Base-by-base conservation (phyloP, 2,888 invertebrate species). In the Latrodectus elegans region DNA sequence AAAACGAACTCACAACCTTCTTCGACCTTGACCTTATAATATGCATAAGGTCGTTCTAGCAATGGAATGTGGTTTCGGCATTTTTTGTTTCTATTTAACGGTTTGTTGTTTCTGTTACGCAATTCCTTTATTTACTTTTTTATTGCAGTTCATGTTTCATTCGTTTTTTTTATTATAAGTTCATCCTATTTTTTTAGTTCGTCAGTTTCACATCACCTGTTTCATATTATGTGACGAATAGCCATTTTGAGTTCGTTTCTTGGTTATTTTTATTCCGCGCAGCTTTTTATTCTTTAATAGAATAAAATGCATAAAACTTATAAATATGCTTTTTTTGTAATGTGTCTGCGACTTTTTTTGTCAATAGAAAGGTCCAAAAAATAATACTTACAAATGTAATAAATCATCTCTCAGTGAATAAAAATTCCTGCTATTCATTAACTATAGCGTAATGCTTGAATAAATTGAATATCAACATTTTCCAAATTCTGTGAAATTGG, bases 21-120 rank as follows among this genome's bases (percentile, higher is more conserved):
- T 11, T 14, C 82, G 82, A 60, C 82, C 82, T 82, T 82, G 82
- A 82, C 82, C 82, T 82, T 75, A 67, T 60, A 55, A 80, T 72
- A 64, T 60, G 55, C 80, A n/a, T 60, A 60, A 60, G 72, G 71
- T 80, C 80, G 60, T 49, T 55, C 51, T 80, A 17, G 12, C 22
- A 11, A 64, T 22, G 80, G 80, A 64, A 80, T 72, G 80, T 70
- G 78, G 67, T 78, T 52, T 53, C 49, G 15, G 67, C 70, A 79
- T 60, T 55, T 10, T 38, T 22, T 75, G 17, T 8, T 17, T n/a
- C 49, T 22, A 17, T 26, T 53, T 22, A 11, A 65, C 49, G n/a
- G 22, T 53, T 55, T 72, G 64, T 52, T 67, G 77, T 22, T 52
- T 67, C 65, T 52, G 73, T 72, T 60, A 70, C 55, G 55, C 17